phyloP scores from a whole-genome alignment of 92 coral and sea anemone genomes.

The Pocillopora grandis region DNA sequence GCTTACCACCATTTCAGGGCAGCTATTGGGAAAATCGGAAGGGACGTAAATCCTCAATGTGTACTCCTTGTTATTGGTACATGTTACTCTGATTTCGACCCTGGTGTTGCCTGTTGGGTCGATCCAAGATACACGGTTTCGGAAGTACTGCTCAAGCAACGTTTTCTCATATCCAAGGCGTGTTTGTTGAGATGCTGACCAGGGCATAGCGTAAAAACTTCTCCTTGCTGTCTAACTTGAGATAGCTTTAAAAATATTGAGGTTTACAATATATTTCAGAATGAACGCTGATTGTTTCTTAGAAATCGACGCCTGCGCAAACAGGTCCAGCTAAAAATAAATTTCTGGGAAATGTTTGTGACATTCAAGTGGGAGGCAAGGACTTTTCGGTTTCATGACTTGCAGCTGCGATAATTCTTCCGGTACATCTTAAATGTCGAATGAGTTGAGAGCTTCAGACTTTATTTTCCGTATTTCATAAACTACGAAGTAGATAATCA shows the following conservation, averaged over 20 bases:
- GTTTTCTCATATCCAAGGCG: conserved; percentile 39
- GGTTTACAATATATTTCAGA: too few relatives aligned
- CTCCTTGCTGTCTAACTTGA: neutral
- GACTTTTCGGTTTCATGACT: too few relatives aligned
- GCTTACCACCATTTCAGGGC: conserved; percentile 70
- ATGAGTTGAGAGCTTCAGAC: too few relatives aligned
- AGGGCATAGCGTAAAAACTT: conserved; percentile 13
- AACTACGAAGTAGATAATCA: too few relatives aligned
- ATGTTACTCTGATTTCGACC: conserved; percentile 51
- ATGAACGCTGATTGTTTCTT: too few relatives aligned
- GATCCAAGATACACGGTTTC: conserved; percentile 54
- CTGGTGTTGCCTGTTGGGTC: conserved; percentile 54
- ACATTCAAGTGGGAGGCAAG: too few relatives aligned
- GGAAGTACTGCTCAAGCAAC: conserved; percentile 30
- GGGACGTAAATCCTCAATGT: conserved; percentile 65
- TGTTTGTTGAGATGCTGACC: conserved; percentile 44
- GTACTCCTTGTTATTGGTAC: conserved; percentile 57
- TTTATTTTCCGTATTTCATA: too few relatives aligned
- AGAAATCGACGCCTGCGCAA: too few relatives aligned
- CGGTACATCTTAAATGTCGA: too few relatives aligned
- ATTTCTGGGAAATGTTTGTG: too few relatives aligned
- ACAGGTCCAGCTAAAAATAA: too few relatives aligned
- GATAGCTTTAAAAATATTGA: neutral
- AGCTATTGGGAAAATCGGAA: conserved; percentile 70
- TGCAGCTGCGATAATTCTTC: too few relatives aligned